Evolutionary conservation across 1,140 invertebrate species (phyloP).

Genomic region (Sycobia sp.): DNA sequence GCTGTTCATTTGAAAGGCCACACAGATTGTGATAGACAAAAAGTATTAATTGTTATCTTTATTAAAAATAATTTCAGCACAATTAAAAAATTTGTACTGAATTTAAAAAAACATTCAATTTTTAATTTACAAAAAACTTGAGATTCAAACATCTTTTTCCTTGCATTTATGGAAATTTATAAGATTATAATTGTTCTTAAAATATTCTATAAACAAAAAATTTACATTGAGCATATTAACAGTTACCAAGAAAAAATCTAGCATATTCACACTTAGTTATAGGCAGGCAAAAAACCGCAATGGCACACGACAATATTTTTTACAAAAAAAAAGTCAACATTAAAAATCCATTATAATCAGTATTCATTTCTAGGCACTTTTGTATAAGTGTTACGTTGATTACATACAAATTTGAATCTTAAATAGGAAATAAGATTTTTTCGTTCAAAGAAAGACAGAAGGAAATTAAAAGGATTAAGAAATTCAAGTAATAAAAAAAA

Average conservation of each 20-base stretch:
- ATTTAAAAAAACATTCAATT: slow-evolving; percentile 1
- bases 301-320: slow-evolving; percentile 23
- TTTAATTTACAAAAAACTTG: background rate
- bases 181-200: slow-evolving; percentile 4
- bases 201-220: slow-evolving; percentile 16
- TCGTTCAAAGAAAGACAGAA: background rate
- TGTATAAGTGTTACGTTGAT: slow-evolving; percentile 11
- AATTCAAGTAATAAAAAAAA: slow-evolving; percentile 21
- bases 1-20: background rate
- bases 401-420: slow-evolving; percentile 6
- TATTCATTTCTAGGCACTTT: slow-evolving; percentile 12
- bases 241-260: slow-evolving; percentile 4
- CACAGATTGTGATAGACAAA: background rate
- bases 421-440: background rate
- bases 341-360: slow-evolving; percentile 17
- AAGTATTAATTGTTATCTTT: background rate
- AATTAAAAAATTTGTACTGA: slow-evolving; percentile 1
- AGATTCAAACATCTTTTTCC: background rate
- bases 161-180: slow-evolving; percentile 5
- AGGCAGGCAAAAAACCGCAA: slow-evolving; percentile 6
- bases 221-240: slow-evolving; percentile 11
- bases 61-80: slow-evolving; percentile 10
- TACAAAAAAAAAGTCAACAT: slow-evolving; percentile 3
- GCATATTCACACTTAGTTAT: slow-evolving; percentile 2
- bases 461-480: background rate